Evolutionary conservation across 1,140 invertebrate genomes (phyloP).

Genomic region (Drosophila yakuba): DNA sequence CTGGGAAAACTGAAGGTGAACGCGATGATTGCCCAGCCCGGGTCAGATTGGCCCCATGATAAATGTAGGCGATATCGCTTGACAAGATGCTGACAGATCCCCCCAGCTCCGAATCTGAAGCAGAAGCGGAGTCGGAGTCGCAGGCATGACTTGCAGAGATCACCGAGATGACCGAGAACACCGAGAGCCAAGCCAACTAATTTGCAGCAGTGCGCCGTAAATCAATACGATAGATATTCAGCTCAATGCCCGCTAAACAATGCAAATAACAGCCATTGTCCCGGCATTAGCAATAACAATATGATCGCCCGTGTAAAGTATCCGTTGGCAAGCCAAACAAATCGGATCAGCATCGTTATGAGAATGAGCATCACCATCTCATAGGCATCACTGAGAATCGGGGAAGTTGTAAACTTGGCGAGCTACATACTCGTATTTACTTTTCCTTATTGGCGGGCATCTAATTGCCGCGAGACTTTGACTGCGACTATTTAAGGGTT

Average conservation of each 20-base stretch:
- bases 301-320: constrained; percentile 19
- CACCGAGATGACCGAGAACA: constrained; percentile 2
- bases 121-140: neutral
- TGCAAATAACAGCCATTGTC: constrained; percentile 52
- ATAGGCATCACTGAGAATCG: constrained; percentile 11
- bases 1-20: constrained; percentile 50
- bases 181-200: constrained; percentile 19
- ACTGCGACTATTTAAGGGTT: constrained; percentile 75
- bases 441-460: constrained; percentile 74
- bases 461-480: constrained; percentile 64
- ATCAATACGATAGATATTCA: constrained; percentile 53
- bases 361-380: too few species aligned
- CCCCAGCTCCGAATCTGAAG: neutral
- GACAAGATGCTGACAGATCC: constrained; percentile 24
- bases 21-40: constrained; percentile 35
- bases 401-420: constrained; percentile 48
- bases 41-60: constrained; percentile 19
- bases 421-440: constrained; percentile 45
- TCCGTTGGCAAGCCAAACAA: constrained; percentile 40
- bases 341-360: constrained; percentile 30
- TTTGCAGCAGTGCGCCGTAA: constrained; percentile 37
- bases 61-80: neutral
- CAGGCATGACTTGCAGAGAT: constrained; percentile 26
- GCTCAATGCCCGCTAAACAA: constrained; percentile 53
- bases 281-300: constrained; percentile 38